phyloP scores from a whole-genome alignment of 2,113 vertebrate genomes.

The Sphaerodactylus townsendi region DNA sequence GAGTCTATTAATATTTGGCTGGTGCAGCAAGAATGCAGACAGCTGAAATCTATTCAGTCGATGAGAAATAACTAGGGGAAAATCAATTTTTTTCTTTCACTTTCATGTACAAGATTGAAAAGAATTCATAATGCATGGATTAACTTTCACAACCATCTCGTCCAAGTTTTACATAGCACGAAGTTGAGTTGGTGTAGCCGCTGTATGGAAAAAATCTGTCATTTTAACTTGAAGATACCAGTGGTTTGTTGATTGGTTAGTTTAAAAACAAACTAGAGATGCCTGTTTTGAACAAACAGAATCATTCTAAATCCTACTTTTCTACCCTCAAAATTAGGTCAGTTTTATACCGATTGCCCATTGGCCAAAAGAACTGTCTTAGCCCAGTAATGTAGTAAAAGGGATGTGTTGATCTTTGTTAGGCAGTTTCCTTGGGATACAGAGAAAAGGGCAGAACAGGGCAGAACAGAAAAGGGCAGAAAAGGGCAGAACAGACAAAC shows the following conservation, averaged over 20 bases:
- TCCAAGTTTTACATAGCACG: neutral
- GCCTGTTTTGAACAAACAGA: neutral
- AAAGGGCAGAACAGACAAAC: neutral
- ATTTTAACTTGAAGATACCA: neutral
- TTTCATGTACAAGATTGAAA: conserved; percentile 45
- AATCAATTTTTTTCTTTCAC: conserved; percentile 12
- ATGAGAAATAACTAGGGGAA: conserved; percentile 44
- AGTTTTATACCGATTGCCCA: neutral
- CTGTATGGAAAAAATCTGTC: neutral
- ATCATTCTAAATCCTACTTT: neutral
- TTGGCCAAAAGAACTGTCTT: neutral
- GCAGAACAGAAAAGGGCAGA: neutral
- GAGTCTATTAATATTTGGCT: conserved; percentile 49
- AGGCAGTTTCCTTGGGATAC: neutral
- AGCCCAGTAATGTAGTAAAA: neutral
- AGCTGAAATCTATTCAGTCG: conserved; percentile 58
- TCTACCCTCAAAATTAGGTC: neutral
- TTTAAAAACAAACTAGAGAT: too few species aligned
- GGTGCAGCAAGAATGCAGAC: conserved; percentile 50
- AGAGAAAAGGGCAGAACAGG: neutral
- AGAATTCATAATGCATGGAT: conserved; percentile 49
- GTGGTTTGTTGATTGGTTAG: too few species aligned
- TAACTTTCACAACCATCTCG: conserved; percentile 25
- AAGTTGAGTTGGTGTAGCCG: neutral
- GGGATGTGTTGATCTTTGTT: neutral